Evolutionary conservation across 2,113 vertebrate species (phyloP), one percentile per base, ranked within the genome.

Genomic region (Zosterops hypoxanthus): DNA sequence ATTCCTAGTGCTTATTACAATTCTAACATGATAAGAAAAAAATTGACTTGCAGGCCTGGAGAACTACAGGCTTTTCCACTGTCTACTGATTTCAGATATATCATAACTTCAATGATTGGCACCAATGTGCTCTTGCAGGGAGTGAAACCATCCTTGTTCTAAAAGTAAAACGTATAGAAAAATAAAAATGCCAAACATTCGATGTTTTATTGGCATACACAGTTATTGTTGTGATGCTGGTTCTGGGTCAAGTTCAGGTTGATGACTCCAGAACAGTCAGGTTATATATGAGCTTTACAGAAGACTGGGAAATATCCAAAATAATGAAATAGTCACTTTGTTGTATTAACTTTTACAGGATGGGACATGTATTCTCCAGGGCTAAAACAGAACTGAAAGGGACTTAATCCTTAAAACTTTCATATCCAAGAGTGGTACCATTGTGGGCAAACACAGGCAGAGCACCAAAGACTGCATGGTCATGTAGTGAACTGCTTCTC

Each of bases 41-140:
- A 15, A 5, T 46, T 78, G 31, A 18, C 11, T 73, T 87, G 56
- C 33, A 78, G 65, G n/a, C 1, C 71, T 20, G 46, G 42, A 84
- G 12, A 18, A 64, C 57, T 7, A 31, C 23, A 31, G 41, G 31
- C 31, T 92, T 86, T 86, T 93, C 33, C 18, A 14, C 9, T 71
- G 12, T 18, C 36, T 80, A 0, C 26, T 84, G 34, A 18, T 83
- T 56, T 42, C 2, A 2, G 9, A 42, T 31, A 7, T 9, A 0
- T 47, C 16, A 25, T 31, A 59, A 49, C 39, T 63, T 64, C 5
- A 2, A 52, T 66, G 34, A 39, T 63, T 65, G 66, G 9, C 36
- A 42, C 41, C 31, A 18, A 1, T 57, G 24, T 63, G 29, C n/a
- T 88, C 77, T 22, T 80, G 59, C 28, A 69, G 34, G 31, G 29